Conservation (phyloP, 2,113 vertebrate species). For the Leucopsar rothschildi region DNA sequence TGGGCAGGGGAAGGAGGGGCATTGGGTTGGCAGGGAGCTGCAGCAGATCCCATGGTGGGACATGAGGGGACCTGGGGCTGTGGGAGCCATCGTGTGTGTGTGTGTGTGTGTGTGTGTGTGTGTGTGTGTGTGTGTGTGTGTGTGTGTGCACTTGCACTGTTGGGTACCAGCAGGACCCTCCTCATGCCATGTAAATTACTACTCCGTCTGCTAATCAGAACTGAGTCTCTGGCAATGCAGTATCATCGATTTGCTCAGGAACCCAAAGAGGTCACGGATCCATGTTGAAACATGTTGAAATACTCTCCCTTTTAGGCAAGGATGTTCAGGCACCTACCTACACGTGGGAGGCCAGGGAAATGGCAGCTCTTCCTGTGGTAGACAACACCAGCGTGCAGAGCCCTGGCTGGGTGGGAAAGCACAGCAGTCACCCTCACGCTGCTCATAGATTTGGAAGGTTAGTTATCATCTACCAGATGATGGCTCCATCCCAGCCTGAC, state of each 20-base stretch:
- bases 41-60: fast-evolving
- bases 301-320: background rate
- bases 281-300: fast-evolving
- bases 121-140: no score
- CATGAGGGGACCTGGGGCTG: background rate
- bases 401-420: background rate
- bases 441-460: background rate
- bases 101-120: no score
- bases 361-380: fast-evolving
- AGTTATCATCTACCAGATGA: background rate
- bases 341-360: background rate
- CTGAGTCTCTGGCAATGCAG: background rate
- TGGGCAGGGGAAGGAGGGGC: background rate
- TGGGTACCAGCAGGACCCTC: background rate
- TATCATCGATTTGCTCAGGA: background rate
- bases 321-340: fast-evolving
- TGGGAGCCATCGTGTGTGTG: background rate
- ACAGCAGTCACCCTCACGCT: fast-evolving
- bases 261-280: background rate
- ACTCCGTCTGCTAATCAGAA: background rate
- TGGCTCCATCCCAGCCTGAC: background rate
- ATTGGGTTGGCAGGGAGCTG: background rate
- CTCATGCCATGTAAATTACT: fast-evolving
- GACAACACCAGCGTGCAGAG: background rate
- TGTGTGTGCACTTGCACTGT: background rate